Percentiles rank a stretch among this genome's conserved stretches.
Conservation (phyloP, 2,797 vertebrate species). For the Takifugu ocellatus region DNA sequence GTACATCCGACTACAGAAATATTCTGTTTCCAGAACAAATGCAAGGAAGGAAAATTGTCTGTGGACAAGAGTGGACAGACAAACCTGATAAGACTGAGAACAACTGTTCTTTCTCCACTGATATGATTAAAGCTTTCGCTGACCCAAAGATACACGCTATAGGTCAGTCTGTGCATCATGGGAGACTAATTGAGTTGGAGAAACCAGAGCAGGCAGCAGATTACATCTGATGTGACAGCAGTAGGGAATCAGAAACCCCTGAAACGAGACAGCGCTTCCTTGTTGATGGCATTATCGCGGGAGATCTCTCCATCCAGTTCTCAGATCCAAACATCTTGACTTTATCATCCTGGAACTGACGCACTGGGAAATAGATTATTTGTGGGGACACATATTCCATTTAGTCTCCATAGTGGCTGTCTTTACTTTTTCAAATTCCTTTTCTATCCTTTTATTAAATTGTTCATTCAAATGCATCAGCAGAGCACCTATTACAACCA, state of each 20-base stretch:
- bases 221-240: constrained; percentile 49
- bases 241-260: constrained; percentile 37
- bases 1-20: constrained; percentile 52
- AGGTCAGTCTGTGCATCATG: constrained; percentile 51
- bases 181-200: constrained; percentile 49
- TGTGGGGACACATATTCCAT: constrained; percentile 37
- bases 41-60: neutral
- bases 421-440: neutral
- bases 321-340: constrained; percentile 36
- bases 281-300: constrained; percentile 45
- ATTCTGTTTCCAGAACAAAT: constrained; percentile 37
- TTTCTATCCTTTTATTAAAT: neutral
- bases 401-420: constrained; percentile 9
- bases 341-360: constrained; percentile 13
- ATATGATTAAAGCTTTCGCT: constrained; percentile 57
- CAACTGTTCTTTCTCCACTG: constrained; percentile 27
- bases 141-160: constrained; percentile 39
- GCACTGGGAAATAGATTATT: constrained; percentile 38
- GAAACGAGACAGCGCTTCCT: constrained; percentile 43
- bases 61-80: neutral
- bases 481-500: no score
- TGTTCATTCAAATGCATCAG: no score
- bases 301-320: constrained; percentile 19
- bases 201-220: constrained; percentile 32
- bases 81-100: neutral